phyloP scores from a whole-genome alignment of 2,113 vertebrate species.

The Rynchops niger region DNA sequence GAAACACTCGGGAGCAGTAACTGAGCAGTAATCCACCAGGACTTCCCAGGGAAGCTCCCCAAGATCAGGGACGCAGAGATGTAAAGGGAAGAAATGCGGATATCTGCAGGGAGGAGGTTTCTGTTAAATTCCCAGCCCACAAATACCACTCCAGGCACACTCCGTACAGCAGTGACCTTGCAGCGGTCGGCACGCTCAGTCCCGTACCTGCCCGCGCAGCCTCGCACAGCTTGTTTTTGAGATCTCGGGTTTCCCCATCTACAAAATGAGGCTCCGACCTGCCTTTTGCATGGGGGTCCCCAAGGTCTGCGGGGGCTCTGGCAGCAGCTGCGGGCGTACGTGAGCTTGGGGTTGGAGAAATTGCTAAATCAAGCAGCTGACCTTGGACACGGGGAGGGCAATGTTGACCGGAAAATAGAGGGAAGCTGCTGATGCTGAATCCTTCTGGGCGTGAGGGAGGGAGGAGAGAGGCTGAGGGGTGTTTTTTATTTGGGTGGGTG shows the following conservation, averaged over 20 bases:
- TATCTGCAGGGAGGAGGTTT: not conserved
- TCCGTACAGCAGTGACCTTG: not conserved
- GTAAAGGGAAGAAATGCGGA: not conserved
- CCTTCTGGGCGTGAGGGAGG: not conserved
- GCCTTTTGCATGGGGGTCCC: not conserved
- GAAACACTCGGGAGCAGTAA: not conserved
- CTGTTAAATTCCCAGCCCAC: not conserved
- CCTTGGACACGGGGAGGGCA: not conserved
- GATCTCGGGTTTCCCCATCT: not conserved
- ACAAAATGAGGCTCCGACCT: not conserved
- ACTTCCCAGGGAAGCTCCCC: not conserved
- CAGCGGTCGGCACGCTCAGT: rapidly evolving
- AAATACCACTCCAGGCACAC: rapidly evolving
- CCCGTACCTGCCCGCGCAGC: not conserved
- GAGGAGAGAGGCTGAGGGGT: not conserved
- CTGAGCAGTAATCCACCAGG: not conserved
- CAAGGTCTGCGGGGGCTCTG: not conserved
- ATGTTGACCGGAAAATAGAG: not conserved
- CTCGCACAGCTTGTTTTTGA: not conserved
- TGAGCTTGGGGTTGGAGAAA: not conserved
- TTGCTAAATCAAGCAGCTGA: not conserved
- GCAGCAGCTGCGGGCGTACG: not conserved
- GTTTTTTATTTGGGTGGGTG: not conserved
- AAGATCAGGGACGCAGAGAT: not conserved
- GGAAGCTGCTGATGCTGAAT: not conserved